phyloP scores from a whole-genome alignment of 2,888 invertebrate genomes.

The Brenthis daphne region DNA sequence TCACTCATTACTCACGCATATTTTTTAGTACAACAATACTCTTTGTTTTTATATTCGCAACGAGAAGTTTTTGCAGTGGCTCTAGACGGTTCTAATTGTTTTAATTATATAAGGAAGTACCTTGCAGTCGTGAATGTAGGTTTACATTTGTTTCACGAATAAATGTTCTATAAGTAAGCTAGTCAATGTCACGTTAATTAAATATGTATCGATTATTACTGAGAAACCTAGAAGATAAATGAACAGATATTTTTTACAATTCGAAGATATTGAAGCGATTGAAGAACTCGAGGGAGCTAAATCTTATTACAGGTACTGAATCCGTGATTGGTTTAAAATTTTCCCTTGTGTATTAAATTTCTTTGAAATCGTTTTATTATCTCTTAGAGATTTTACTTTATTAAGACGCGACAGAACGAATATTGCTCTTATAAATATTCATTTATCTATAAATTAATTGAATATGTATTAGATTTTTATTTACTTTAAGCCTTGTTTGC shows the following conservation, averaged over 20 bases:
- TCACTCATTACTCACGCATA: slow-evolving; percentile 41
- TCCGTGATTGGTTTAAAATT: slow-evolving; percentile 30
- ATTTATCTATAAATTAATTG: too few relatives aligned
- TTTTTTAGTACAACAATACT: slow-evolving; percentile 35
- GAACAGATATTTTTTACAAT: slow-evolving; percentile 27
- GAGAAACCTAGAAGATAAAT: slow-evolving; percentile 29
- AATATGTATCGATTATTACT: slow-evolving; percentile 36
- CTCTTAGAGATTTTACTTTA: background rate
- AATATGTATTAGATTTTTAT: too few relatives aligned
- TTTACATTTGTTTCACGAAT: slow-evolving; percentile 43
- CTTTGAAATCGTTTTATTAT: slow-evolving; percentile 20
- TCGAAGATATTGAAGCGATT: slow-evolving; percentile 32
- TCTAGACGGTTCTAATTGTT: slow-evolving; percentile 48
- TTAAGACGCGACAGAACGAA: background rate
- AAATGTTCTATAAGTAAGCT: slow-evolving; percentile 34
- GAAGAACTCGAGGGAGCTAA: slow-evolving; percentile 30
- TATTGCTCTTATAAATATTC: too few relatives aligned
- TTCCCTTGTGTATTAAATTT: slow-evolving; percentile 35
- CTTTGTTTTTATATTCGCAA: slow-evolving; percentile 42
- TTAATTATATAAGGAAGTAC: slow-evolving; percentile 50
- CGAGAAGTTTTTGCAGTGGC: slow-evolving; percentile 43
- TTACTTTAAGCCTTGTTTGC: too few relatives aligned
- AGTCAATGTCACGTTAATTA: slow-evolving; percentile 42
- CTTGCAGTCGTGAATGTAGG: slow-evolving; percentile 41
- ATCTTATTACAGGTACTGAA: slow-evolving; percentile 42